Evolutionary conservation across 2,888 invertebrate genomes (phyloP), one percentile per base, ranked within the genome.

Genomic region (Dyspetes luteomarginatus): DNA sequence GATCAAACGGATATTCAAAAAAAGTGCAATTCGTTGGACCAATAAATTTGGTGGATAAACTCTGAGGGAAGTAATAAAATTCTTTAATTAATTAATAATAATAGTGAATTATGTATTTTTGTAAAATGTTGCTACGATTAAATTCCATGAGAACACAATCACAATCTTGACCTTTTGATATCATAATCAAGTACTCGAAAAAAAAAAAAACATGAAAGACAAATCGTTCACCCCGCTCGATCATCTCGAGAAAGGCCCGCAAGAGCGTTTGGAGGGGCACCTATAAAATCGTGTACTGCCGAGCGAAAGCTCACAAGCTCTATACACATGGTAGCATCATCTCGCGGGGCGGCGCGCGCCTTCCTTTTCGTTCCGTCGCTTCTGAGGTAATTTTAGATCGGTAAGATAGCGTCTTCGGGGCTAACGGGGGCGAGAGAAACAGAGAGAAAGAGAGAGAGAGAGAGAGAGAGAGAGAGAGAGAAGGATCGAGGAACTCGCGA

Each of bases 331-430:
- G 17, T 43, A 24, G 73, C 69, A 81, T 77, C 64, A 5, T 17
- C 80, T 74, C 74, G 77, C 41, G 73, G 62, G 9, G 68, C 67
- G 74, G 73, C 72, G 80, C 82, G 78, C 85, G 81, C 73, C 82
- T 83, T 84, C 87, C 87, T 86, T 85, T 87, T 72, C 76, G 78
- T 84, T 85, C 86, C 87, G 86, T 85, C 87, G 88, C 86, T 88
- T 88, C 89, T 83, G 84, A 86, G 87, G 88, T 91, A 91, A 91
- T 90, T 91, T 91, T 91, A 91, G 91, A 91, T 91, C 87, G 87
- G 88, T 85, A 86, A 90, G 91, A 91, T 91, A 91, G 90, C 88
- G 86, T 83, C 84, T 85, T 85, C 80, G 85, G 83, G 71, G 82
- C 82, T 69, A 74, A 60, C 83, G 82, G 82, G 81, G 78, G 60